Evolutionary conservation across 2,113 vertebrate species (phyloP), one percentile per base, ranked within the genome.

Genomic region (Hemibagrus wyckioides): DNA sequence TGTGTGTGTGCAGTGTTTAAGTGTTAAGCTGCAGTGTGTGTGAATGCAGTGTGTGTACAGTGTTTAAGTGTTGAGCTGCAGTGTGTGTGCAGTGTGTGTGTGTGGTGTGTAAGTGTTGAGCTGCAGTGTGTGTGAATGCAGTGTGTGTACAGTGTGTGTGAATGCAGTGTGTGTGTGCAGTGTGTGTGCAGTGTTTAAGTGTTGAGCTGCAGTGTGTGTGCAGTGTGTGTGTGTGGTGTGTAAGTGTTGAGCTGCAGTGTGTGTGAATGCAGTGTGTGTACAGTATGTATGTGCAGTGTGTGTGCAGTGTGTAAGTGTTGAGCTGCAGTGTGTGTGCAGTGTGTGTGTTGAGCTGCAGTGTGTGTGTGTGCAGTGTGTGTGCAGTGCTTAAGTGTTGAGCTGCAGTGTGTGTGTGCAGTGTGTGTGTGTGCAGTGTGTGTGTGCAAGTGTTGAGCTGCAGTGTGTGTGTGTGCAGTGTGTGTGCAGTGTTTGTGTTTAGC

Each of bases 381-480:
- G n/a, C n/a, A n/a, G n/a, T n/a, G n/a, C n/a, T n/a, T 17, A 1
- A 48, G 41, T 76, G 25, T 48, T 76, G 67, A 21, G 33, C 33
- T 17, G 39, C 39, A 2, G 39, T 25, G 8, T 76, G 39, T 41
- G 65, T 69, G 65, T 73, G 41, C 30, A 71, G 30, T 7, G n/a
- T n/a, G n/a, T n/a, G n/a, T n/a, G n/a, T n/a, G n/a, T 71, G 67
- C 33, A 71, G 71, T 48, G 39, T 75, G 39, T 75, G n/a, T n/a
- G n/a, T n/a, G n/a, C n/a, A 4, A 14, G 75, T 50, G 75, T 77
- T 50, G 25, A n/a, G 25, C 30, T 28, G 23, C 11, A 79, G 14
- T 79, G 76, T 48, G 14, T 77, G 6, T 14, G 28, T 77, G 44
- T 77, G 39, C 36, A 41, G 6, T 39, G 69, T 44, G 10, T 28